phyloP scores from a whole-genome alignment of 2,797 vertebrate genomes.

The Falco biarmicus region DNA sequence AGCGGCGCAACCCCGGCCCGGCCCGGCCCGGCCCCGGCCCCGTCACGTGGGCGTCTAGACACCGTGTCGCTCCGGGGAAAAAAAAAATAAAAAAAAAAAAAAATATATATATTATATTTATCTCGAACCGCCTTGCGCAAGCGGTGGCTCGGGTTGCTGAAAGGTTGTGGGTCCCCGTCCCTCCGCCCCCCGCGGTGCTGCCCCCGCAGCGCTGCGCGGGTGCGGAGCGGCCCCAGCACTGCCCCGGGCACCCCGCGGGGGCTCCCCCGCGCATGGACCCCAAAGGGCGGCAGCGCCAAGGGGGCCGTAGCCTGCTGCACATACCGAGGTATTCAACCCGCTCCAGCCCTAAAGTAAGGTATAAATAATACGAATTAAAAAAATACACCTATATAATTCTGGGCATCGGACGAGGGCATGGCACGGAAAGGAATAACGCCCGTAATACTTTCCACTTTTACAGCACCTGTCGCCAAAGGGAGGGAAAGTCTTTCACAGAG shows the following conservation, averaged over 20 bases:
- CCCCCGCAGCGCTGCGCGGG: background rate
- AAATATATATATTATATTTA: background rate
- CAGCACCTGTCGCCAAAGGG: background rate
- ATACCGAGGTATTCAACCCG: background rate
- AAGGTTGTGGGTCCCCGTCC: background rate
- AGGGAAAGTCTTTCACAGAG: rapidly evolving
- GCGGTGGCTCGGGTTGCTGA: slow-evolving; percentile 88
- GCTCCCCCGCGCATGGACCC: background rate
- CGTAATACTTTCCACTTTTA: background rate
- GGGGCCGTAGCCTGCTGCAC: background rate
- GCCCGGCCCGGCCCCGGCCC: background rate
- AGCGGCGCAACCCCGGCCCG: slow-evolving; percentile 84
- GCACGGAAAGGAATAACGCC: too few species aligned
- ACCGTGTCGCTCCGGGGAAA: slow-evolving; percentile 94
- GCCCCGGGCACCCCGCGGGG: background rate
- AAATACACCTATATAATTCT: background rate
- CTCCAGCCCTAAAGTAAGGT: background rate
- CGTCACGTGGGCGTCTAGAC: slow-evolving; percentile 97
- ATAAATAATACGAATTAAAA: background rate
- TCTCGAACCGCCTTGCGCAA: slow-evolving; percentile 92
- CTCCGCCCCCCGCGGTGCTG: too few species aligned
- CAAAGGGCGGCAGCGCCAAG: background rate
- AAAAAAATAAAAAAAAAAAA: slow-evolving; percentile 81
- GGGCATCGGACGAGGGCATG: background rate
- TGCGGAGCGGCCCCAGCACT: background rate